These are phyloP conservation scores for Mormyrops boulengeri DNA, from an alignment of 2,797 vertebrate genomes.

Conservation along the genomic window DNA sequence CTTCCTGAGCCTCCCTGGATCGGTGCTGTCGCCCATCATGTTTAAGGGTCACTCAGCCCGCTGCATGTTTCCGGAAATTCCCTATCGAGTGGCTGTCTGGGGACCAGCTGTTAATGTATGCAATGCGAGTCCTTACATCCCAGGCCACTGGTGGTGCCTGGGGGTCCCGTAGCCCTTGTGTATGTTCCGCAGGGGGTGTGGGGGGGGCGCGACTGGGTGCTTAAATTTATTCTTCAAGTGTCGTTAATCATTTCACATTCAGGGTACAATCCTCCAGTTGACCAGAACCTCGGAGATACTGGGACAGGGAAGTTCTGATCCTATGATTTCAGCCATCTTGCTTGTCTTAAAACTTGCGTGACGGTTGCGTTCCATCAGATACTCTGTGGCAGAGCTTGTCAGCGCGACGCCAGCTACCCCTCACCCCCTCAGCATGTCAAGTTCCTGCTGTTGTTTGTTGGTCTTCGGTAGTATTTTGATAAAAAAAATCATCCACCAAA, in stretches of 20 bases:
- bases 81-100: neutral
- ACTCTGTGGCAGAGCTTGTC: neutral
- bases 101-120: conserved; percentile 15
- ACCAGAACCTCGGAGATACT: neutral
- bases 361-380: neutral
- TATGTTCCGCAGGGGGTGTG: neutral
- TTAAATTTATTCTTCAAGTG: neutral
- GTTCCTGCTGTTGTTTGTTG: neutral
- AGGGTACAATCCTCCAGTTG: neutral
- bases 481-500: neutral
- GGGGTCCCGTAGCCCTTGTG: neutral
- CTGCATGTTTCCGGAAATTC: neutral
- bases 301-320: neutral
- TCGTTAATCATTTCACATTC: neutral
- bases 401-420: neutral
- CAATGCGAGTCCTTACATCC: neutral
- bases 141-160: neutral
- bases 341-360: neutral
- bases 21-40: neutral
- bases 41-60: conserved; percentile 14
- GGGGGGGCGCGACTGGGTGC: neutral
- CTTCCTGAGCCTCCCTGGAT: conserved; percentile 5
- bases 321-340: neutral
- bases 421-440: neutral
- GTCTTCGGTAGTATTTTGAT: neutral